Evolutionary conservation across 2,888 invertebrate species (phyloP), one percentile per base, ranked within the genome.

Genomic region (Platerodrilus igneus): DNA sequence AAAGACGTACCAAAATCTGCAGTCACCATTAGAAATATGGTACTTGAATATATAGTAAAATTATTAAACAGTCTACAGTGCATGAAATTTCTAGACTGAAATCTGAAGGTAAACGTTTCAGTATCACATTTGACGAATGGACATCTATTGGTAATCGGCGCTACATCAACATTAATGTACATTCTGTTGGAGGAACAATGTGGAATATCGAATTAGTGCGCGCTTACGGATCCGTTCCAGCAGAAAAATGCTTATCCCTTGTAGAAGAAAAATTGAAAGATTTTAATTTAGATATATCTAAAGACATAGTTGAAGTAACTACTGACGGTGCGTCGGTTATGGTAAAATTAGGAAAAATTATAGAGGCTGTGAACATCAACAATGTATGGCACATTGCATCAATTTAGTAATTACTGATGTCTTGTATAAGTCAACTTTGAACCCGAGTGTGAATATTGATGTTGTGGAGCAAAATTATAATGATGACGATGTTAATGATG

Each of bases 341-440:
- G n/a, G n/a, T n/a, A n/a, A n/a, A n/a, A n/a, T n/a, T n/a, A n/a
- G n/a, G n/a, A n/a, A n/a, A n/a, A n/a, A n/a, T n/a, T n/a, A n/a
- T n/a, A n/a, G n/a, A n/a, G n/a, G n/a, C n/a, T n/a, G n/a, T n/a
- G 37, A 40, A 28, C 41, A 42, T 37, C 32, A 42, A 42, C 37
- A 27, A 42, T 42, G 41, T 37, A 32, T 41, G 25, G 41, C 41
- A 37, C 41, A 41, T 41, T 26, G 37, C 31, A 37, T 37, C 21
- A 25, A 41, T 34, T 39, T 43, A 34, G 43, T 38, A 39, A 29
- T 43, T 43, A 34, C 30, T 28, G 30, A 41, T 36, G 40, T 34
- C 28, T 34, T 34, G 20, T 40, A 40, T 29, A 40, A 40, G 35
- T 40, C 27, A 28, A 40, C 29, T 28, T 27, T 35, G 26, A 40